Evolutionary conservation across 2,888 invertebrate species (phyloP).

Genomic region (Nemurella pictetii): DNA sequence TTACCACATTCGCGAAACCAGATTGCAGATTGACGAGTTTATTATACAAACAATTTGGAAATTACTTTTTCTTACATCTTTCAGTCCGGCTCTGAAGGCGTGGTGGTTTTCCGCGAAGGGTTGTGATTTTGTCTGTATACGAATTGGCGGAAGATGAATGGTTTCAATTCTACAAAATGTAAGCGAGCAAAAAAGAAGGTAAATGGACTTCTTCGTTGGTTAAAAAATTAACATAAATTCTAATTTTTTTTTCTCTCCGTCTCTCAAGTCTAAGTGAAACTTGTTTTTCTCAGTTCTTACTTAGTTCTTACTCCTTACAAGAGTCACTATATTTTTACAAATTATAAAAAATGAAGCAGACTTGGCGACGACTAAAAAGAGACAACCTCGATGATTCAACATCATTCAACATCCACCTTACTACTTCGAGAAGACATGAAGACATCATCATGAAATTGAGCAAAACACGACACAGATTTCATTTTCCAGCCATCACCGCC

Average conservation of each 20-base stretch:
- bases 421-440: too few relatives aligned
- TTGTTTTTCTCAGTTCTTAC: too few relatives aligned
- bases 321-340: too few relatives aligned
- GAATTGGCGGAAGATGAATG: background rate
- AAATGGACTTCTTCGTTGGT: background rate
- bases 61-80: slow-evolving; percentile 4
- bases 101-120: background rate
- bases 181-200: background rate
- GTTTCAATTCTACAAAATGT: background rate
- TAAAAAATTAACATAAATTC: background rate
- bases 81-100: background rate
- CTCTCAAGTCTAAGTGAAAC: too few relatives aligned
- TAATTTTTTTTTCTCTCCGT: background rate
- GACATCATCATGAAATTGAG: background rate
- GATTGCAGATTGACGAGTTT: slow-evolving; percentile 2
- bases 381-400: too few relatives aligned
- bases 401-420: too few relatives aligned
- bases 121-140: background rate
- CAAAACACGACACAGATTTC: too few relatives aligned
- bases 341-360: too few relatives aligned
- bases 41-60: slow-evolving; percentile 12
- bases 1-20: slow-evolving; percentile 4
- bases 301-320: too few relatives aligned
- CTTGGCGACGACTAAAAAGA: too few relatives aligned
- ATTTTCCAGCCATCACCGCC: background rate